Evolutionary conservation across 1,140 invertebrate species (phyloP), one percentile per base, ranked within the genome.

Genomic region (Danaus melanippus): DNA sequence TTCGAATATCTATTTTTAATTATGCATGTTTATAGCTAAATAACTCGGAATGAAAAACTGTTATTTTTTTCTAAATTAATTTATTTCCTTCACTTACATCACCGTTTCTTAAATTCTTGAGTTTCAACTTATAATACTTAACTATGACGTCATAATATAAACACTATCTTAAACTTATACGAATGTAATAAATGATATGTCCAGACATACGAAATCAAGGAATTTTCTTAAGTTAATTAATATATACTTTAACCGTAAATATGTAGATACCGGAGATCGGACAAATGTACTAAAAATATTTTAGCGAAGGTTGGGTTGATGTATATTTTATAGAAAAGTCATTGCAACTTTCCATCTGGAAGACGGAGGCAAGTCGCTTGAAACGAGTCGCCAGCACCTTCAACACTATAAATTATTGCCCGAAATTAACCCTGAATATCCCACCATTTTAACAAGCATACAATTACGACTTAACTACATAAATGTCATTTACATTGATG

Each of bases 311-410:
- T 57, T 69, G 74, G 66, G 66, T 76, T 32, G 5, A 75, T 67
- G 60, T 74, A 74, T 60, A 67, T 64, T 66, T 67, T 65, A 60
- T 77, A 64, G 64, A 79, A 76, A 74, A 73, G 61, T 79, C 66
- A 73, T 74, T 76, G 71, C 71, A 59, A 79, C 73, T 67, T 71
- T 75, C 56, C 63, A 50, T 49, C 48, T 17, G 56, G 80, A 86
- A 86, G 78, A 76, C 78, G 83, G 74, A 76, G 83, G 79, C 79
- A 76, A 86, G 83, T 86, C 81, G 74, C 64, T 48, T 44, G 7
- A 39, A n/a, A 51, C 76, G 76, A 86, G 83, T 86, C 83, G 76
- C 83, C 83, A 84, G 76, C 83, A 77, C 78, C 83, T 86, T 86
- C 81, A 72, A 62, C 56, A 54, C 55, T 64, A 60, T 59, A 66